Conservation (phyloP, 2,888 invertebrate genomes). For the Eupeodes latifasciatus region DNA sequence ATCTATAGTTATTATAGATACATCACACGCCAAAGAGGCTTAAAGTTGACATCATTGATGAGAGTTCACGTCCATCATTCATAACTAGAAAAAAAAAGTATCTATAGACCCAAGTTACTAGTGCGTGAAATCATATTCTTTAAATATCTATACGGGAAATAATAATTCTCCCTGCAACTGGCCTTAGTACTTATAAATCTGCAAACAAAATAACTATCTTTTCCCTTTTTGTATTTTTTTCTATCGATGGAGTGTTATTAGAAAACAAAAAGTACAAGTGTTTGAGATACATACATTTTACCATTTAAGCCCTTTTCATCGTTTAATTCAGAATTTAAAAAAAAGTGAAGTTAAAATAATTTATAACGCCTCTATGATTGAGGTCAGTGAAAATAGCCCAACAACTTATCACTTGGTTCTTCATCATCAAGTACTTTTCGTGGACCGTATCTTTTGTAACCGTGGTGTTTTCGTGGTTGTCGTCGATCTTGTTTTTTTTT, state of each 20-base stretch:
- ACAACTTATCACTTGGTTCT: constrained; percentile 5
- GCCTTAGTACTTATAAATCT: constrained; percentile 4
- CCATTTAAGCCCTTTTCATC: constrained; percentile 6
- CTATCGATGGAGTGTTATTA: constrained; percentile 16
- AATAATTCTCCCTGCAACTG: constrained; percentile 51
- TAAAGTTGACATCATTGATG: constrained; percentile 71
- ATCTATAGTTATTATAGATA: neutral
- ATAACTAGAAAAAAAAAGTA: constrained; percentile 28
- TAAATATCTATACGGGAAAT: constrained; percentile 50
- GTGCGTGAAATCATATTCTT: constrained; percentile 74
- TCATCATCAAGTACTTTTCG: constrained; percentile 20
- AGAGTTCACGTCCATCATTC: constrained; percentile 38
- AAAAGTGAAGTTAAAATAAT: constrained; percentile 57
- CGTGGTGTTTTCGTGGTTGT: constrained; percentile 8
- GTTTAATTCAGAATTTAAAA: neutral
- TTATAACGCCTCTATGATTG: constrained; percentile 78
- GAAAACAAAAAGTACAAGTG: constrained; percentile 45
- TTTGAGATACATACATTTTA: constrained; percentile 7
- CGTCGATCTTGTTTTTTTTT: constrained; percentile 19
- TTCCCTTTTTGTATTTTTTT: constrained; percentile 1
- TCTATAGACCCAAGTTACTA: constrained; percentile 36
- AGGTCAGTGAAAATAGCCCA: constrained; percentile 83
- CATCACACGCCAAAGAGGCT: constrained; percentile 21
- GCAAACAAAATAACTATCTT: constrained; percentile 12
- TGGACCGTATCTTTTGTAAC: neutral